A percentile compares a stretch with the other conserved stretches of the same genome.
Conservation (phyloP, 1,140 invertebrate genomes). For the Trichonephila clavata region DNA sequence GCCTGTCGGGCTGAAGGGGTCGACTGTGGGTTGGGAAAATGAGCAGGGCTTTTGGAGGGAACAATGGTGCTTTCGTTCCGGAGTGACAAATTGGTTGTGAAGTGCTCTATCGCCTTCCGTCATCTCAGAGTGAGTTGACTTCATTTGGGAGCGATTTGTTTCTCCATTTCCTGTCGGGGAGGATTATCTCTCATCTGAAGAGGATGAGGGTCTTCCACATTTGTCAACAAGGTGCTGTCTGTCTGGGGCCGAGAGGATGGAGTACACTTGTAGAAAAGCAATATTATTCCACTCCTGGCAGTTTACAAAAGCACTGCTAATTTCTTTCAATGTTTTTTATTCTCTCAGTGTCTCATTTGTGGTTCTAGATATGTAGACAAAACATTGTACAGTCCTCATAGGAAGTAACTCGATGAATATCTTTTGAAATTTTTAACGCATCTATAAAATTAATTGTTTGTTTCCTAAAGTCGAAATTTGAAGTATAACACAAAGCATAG, state of each 20-base stretch:
- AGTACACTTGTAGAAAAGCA: too few species aligned
- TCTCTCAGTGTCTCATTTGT: too few species aligned
- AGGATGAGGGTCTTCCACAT: neutral
- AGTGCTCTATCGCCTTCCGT: conserved; percentile 14
- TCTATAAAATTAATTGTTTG: too few species aligned
- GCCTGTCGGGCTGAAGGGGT: neutral
- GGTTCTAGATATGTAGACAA: too few species aligned
- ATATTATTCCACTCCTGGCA: too few species aligned
- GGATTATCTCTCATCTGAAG: neutral
- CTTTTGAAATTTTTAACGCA: too few species aligned
- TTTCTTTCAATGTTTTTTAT: too few species aligned
- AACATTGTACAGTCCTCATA: too few species aligned
- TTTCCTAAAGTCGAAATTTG: too few species aligned
- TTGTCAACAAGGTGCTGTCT: conserved; percentile 5
- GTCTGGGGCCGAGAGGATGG: neutral
- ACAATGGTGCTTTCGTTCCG: neutral
- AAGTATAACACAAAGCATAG: too few species aligned
- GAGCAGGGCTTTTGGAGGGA: conserved; percentile 1
- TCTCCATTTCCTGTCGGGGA: neutral
- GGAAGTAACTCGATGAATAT: too few species aligned
- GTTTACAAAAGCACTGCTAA: too few species aligned
- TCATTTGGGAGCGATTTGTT: conserved; percentile 37
- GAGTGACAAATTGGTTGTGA: conserved; percentile 37
- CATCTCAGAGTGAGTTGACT: neutral
- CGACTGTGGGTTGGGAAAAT: neutral